Evolutionary conservation across 2,888 invertebrate species (phyloP).

Genomic region (Agrotis segetum): DNA sequence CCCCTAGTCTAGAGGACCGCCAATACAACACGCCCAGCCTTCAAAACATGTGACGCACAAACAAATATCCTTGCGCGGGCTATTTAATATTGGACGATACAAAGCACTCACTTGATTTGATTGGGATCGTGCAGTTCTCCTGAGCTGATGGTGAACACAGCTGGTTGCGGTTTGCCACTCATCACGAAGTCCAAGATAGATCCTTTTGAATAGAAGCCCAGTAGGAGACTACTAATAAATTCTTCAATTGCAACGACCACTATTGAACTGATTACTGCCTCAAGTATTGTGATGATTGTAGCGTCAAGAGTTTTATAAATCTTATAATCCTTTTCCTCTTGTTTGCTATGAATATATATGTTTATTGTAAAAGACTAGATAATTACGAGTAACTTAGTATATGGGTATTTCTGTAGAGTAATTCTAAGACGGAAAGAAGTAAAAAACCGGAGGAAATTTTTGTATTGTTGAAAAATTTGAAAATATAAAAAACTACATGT

Average conservation of each 20-base stretch:
- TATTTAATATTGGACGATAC: slow-evolving; percentile 23
- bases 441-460: not conserved
- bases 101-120: slow-evolving; percentile 48
- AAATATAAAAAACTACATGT: not conserved
- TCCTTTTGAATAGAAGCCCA: slow-evolving; percentile 30
- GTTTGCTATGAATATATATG: slow-evolving; percentile 13
- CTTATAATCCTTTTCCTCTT: slow-evolving; percentile 46
- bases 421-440: slow-evolving; percentile 27
- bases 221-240: slow-evolving; percentile 36
- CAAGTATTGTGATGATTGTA: slow-evolving; percentile 49
- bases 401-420: slow-evolving; percentile 36
- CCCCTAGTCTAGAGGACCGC: slow-evolving; percentile 32
- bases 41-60: slow-evolving; percentile 54
- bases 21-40: slow-evolving; percentile 39
- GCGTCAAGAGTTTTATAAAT: slow-evolving; percentile 42
- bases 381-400: slow-evolving; percentile 35
- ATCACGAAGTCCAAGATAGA: slow-evolving; percentile 12
- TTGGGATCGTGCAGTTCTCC: slow-evolving; percentile 24
- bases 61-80: slow-evolving; percentile 26
- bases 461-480: not conserved
- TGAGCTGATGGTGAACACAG: slow-evolving; percentile 53
- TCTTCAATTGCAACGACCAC: slow-evolving; percentile 11
- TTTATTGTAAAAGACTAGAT: slow-evolving; percentile 34
- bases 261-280: slow-evolving; percentile 30
- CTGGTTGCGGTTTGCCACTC: slow-evolving; percentile 10